Conservation (phyloP, 2,797 vertebrate genomes). For the Pachyuromys duprasi region DNA sequence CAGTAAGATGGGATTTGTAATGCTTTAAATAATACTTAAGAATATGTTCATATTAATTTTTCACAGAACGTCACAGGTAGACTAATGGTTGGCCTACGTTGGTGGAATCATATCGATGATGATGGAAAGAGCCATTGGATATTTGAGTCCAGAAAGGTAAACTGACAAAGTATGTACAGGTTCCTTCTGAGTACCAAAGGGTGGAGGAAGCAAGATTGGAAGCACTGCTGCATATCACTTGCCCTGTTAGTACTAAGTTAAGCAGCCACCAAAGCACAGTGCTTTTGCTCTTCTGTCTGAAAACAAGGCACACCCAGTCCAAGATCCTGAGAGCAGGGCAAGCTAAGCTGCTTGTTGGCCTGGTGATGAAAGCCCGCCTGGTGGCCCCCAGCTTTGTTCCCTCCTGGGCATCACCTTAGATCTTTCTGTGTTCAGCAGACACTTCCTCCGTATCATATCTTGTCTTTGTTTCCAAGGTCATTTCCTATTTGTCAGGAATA, state of each 20-base stretch:
- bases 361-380: not conserved
- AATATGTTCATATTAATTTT: constrained; percentile 45
- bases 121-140: constrained; percentile 97
- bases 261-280: not conserved
- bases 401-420: not conserved
- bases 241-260: not conserved
- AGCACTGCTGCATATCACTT: not conserved
- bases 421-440: not conserved
- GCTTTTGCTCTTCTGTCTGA: not conserved
- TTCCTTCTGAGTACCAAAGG: not conserved
- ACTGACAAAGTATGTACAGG: not conserved
- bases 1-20: not conserved
- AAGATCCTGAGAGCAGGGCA: not conserved
- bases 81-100: constrained; percentile 95
- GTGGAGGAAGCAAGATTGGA: not conserved
- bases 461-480: not conserved
- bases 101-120: constrained; percentile 99
- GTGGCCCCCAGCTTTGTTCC: not conserved
- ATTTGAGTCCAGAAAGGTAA: constrained; percentile 96
- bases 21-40: constrained; percentile 28
- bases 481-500: not conserved
- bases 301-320: not conserved
- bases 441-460: not conserved
- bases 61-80: constrained; percentile 95
- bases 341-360: not conserved